Conservation (phyloP, 1,140 invertebrate genomes). For the Tyrophagus putrescentiae region DNA sequence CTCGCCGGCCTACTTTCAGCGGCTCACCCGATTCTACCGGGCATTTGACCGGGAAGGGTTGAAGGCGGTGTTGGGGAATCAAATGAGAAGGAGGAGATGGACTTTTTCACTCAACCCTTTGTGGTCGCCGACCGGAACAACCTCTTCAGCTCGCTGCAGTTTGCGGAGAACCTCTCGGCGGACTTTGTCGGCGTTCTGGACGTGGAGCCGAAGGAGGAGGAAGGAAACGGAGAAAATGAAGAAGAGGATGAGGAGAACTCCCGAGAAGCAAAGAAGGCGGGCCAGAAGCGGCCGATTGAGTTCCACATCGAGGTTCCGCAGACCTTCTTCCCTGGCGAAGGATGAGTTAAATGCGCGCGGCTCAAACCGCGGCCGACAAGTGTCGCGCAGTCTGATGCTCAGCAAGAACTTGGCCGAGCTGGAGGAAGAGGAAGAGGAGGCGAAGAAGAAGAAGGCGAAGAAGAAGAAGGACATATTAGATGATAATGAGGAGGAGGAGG, state of each 20-base stretch:
- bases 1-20: background rate
- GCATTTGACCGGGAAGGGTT: too few relatives aligned
- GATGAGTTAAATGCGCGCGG: background rate
- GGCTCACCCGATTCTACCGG: background rate
- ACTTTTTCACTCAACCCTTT: too few relatives aligned
- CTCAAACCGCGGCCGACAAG: background rate
- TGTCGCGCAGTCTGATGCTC: background rate
- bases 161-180: background rate
- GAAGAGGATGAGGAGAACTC: too few relatives aligned
- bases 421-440: background rate
- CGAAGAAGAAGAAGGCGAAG: background rate
- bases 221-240: too few relatives aligned
- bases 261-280: too few relatives aligned
- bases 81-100: too few relatives aligned
- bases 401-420: background rate
- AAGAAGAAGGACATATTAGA: too few relatives aligned
- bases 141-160: background rate
- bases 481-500: too few relatives aligned
- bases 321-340: background rate
- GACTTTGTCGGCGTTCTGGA: background rate
- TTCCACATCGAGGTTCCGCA: background rate
- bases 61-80: too few relatives aligned
- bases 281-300: background rate
- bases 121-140: slow-evolving; percentile 5
- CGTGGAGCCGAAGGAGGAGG: background rate